These are phyloP conservation scores for Sterrhoptilus dennistouni DNA, from an alignment of 2,113 vertebrate species.

Conservation along the genomic window DNA sequence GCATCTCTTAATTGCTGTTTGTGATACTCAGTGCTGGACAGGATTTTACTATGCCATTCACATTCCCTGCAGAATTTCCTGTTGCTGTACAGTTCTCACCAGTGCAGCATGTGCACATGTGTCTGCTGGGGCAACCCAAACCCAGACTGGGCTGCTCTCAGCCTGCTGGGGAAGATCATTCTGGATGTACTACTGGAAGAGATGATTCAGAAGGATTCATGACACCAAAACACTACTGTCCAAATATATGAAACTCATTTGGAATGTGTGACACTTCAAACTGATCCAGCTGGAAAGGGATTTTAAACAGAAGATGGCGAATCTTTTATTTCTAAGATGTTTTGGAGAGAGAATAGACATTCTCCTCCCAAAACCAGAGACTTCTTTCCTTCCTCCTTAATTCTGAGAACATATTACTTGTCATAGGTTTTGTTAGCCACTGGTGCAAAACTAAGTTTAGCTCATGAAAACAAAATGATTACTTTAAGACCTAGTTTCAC, in stretches of 20 bases:
- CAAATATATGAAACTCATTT: neutral
- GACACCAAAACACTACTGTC: neutral
- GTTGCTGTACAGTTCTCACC: neutral
- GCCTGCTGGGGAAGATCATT: neutral
- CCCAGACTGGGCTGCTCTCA: neutral
- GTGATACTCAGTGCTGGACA: neutral
- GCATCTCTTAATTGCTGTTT: conserved; percentile 2
- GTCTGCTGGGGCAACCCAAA: neutral
- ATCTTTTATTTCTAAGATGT: neutral
- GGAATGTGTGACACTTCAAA: neutral
- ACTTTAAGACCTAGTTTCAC: neutral
- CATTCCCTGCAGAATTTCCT: neutral
- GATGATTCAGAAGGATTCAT: neutral
- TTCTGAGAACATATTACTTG: conserved; percentile 13
- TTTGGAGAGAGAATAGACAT: neutral
- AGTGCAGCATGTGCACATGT: fast-evolving
- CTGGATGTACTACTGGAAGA: neutral
- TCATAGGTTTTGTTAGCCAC: neutral
- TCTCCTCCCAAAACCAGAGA: neutral
- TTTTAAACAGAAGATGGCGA: conserved; percentile 13
- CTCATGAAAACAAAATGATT: conserved; percentile 6
- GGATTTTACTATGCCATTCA: neutral
- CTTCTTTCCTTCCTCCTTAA: neutral
- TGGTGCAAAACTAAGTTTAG: neutral
- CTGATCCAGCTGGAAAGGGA: neutral